Conservation (phyloP, 2,113 vertebrate species). For the Hydropotes inermis region DNA sequence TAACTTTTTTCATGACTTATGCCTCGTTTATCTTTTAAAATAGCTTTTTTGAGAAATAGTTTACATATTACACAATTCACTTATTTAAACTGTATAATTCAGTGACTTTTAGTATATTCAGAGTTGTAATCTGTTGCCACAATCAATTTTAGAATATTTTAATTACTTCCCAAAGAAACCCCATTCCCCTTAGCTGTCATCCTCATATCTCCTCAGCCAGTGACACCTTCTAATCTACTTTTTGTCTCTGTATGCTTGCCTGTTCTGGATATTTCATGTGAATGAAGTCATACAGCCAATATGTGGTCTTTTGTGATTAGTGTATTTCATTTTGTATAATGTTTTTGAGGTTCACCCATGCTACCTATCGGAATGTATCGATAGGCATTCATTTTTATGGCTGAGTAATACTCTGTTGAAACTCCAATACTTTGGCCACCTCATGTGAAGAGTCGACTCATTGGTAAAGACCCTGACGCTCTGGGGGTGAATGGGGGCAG, state of each 20-base stretch:
- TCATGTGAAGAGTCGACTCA: too few species aligned
- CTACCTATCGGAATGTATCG: background rate
- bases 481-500: too few species aligned
- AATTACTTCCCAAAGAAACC: background rate
- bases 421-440: too few species aligned
- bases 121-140: background rate
- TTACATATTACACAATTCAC: background rate
- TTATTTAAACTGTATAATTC: background rate
- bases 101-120: background rate
- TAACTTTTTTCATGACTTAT: background rate
- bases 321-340: background rate
- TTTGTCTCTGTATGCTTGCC: background rate
- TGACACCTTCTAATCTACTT: background rate
- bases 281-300: background rate
- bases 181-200: background rate
- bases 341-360: background rate
- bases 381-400: background rate
- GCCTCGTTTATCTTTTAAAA: background rate
- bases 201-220: background rate
- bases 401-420: background rate
- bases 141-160: background rate
- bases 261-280: background rate
- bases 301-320: background rate
- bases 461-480: too few species aligned
- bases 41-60: background rate